Conservation (phyloP, 2,113 vertebrate species). For the Haemorhous mexicanus region DNA sequence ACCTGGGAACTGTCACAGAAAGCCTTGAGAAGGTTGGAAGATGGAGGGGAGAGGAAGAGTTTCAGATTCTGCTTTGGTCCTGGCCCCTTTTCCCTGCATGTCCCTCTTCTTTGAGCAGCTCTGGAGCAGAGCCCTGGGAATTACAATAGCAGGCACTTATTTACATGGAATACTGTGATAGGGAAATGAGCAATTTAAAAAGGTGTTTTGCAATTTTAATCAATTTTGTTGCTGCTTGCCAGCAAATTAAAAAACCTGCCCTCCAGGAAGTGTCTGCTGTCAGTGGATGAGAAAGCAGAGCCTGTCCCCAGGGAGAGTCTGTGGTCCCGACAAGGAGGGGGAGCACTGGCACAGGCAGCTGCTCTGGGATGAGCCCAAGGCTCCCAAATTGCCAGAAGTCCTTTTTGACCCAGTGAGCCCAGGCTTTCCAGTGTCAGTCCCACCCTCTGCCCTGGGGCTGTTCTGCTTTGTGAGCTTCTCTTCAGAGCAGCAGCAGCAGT, state of each 20-base stretch:
- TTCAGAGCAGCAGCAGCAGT: not conserved
- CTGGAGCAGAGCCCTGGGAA: not conserved
- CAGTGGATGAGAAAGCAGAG: not conserved
- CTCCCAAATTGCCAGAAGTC: not conserved
- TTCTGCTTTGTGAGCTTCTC: not conserved
- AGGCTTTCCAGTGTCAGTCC: not conserved
- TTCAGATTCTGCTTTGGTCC: not conserved
- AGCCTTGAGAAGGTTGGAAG: not conserved
- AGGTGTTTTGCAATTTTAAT: constrained; percentile 59
- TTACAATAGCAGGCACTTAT: not conserved
- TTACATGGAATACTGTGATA: not conserved
- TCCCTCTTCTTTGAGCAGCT: not conserved
- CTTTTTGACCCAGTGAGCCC: not conserved
- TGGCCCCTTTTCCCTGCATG: not conserved
- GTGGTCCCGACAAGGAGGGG: not conserved
- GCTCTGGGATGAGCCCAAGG: not conserved
- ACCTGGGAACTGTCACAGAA: not conserved
- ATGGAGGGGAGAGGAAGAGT: not conserved
- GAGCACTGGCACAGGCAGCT: not conserved
- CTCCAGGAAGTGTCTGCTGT: constrained; percentile 16
- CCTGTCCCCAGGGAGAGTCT: fast-evolving
- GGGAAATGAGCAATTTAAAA: constrained; percentile 9
- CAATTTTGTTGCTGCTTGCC: constrained; percentile 3
- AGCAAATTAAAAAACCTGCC: constrained; percentile 58
- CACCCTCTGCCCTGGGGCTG: not conserved